A percentile compares a stretch with the other conserved stretches of the same genome.
phyloP scores from a whole-genome alignment of 2,113 vertebrate species.

The Mola mola region DNA sequence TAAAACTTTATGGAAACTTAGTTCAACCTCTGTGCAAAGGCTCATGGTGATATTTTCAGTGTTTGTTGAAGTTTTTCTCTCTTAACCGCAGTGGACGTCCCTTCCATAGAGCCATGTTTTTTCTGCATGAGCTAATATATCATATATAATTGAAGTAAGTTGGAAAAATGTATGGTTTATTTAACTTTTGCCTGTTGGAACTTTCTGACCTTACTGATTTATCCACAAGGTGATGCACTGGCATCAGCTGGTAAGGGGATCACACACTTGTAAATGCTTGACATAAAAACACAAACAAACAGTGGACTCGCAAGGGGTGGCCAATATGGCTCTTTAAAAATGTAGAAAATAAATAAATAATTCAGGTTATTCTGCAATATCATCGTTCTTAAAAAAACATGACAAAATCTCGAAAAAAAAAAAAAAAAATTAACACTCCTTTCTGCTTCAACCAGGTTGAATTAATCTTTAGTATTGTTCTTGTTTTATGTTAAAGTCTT shows the following conservation, averaged over 20 bases:
- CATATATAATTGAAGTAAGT: conserved; percentile 7
- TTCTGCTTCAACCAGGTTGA: no score
- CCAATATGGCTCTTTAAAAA: neutral
- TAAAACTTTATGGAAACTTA: no score
- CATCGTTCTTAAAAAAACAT: no score
- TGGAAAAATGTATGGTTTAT: conserved; percentile 16
- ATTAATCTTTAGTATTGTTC: neutral
- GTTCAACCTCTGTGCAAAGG: neutral
- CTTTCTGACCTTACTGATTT: conserved; percentile 21
- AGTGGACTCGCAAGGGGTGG: neutral
- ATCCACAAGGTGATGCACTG: conserved; percentile 35
- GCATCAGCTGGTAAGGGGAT: conserved; percentile 67
- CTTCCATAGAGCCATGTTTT: neutral
- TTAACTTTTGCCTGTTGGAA: conserved; percentile 31
- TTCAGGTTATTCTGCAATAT: neutral
- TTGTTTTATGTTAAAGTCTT: neutral
- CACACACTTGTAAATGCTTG: conserved; percentile 27
- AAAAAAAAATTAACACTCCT: no score
- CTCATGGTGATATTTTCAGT: neutral
- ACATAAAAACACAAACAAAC: conserved; percentile 31
- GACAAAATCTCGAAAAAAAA: neutral
- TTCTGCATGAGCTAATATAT: conserved; percentile 2
- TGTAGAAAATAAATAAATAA: neutral
- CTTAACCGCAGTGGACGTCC: no score
- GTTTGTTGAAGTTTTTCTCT: neutral